phyloP scores from a whole-genome alignment of 2,797 vertebrate species.

The Chrysocyon brachyurus region DNA sequence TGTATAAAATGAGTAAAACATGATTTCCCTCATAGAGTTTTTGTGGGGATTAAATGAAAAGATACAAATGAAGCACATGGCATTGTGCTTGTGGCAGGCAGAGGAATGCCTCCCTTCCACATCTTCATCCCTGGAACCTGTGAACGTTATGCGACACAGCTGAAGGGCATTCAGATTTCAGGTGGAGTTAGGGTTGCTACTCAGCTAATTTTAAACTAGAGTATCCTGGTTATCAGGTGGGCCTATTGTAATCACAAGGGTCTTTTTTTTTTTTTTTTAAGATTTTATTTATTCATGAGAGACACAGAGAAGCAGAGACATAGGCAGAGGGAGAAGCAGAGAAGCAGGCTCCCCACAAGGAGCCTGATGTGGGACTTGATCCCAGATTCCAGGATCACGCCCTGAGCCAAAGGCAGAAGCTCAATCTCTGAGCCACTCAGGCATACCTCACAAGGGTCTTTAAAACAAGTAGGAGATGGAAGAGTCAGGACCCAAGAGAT shows the following conservation, averaged over 20 bases:
- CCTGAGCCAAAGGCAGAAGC: no score
- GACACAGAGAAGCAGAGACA: no score
- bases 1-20: background rate
- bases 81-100: background rate
- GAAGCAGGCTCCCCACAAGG: no score
- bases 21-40: background rate
- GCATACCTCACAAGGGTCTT: background rate
- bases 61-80: background rate
- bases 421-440: no score
- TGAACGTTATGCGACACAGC: background rate
- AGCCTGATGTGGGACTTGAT: no score
- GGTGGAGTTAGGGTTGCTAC: background rate
- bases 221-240: background rate
- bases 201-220: background rate
- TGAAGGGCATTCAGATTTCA: background rate
- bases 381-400: no score
- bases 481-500: background rate
- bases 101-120: background rate
- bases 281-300: no score
- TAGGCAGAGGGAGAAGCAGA: no score
- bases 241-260: background rate
- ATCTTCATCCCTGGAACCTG: background rate
- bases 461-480: background rate
- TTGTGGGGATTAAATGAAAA: slow-evolving; percentile 16
- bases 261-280: no score